Base-by-base conservation (phyloP, 2,113 vertebrate genomes). In the Vireo altiloquus region DNA sequence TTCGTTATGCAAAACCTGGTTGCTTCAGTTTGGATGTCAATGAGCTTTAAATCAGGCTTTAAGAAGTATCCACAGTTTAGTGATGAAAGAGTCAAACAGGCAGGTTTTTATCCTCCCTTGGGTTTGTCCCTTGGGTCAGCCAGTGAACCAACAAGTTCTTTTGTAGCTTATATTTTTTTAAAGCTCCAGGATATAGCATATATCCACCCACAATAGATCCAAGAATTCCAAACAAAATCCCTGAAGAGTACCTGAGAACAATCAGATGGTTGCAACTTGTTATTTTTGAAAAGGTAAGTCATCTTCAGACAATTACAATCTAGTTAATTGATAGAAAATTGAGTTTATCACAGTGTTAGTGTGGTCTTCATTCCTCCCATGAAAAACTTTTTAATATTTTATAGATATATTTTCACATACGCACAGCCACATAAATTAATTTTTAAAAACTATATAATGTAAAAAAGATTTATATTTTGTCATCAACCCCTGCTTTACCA, bases 161-260 rank as follows among this genome's bases (percentile, higher is more conserved):
- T 59, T 80, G 46, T 74, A 42, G 7, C 10, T 91, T 69, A 4
- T 69, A 40, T 52, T 84, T 90, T 90, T 84, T 70, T 64, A 31
- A 76, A 7, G n/a, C 22, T 93, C 10, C 56, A 70, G 37, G 24
- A 37, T 87, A 50, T n/a, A 37, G 27, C 52, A 19, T 19, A 61
- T 47, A 44, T 85, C 30, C 50, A 63, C 39, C 0, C 2, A 24
- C 50, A 82, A n/a, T 0, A 66, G 15, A 24, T 8, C 49, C 14
- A 82, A 25, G 57, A 94, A 57, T 46, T 85, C 70, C 33, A 74
- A 88, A 54, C 10, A 33, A 40, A 72, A 50, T 56, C 47, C 39
- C 33, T 39, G 28, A 74, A 47, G 35, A 54, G 3, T 47, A 92
- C 37, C 50, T 69, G 54, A 93, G 70, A 93, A 44, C 25, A 50